Conservation (phyloP, 1,140 invertebrate species). For the Phortica variegata region DNA sequence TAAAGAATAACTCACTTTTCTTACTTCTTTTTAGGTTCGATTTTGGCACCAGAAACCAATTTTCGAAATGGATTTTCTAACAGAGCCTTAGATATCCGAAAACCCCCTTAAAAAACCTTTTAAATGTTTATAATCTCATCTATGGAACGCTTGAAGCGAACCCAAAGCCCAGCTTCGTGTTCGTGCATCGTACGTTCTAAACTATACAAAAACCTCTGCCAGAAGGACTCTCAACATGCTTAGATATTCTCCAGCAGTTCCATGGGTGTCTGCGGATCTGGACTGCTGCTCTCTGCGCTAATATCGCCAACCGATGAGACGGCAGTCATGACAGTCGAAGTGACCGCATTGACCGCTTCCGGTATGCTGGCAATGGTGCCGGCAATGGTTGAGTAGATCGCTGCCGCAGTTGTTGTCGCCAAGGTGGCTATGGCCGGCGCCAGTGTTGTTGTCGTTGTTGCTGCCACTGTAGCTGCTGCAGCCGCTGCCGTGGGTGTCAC, state of each 20-base stretch:
- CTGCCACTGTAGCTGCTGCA: constrained; percentile 14
- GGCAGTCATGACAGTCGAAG: constrained; percentile 36
- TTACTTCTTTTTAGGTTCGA: too few relatives aligned
- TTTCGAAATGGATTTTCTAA: too few relatives aligned
- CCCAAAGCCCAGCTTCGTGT: too few relatives aligned
- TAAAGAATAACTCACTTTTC: too few relatives aligned
- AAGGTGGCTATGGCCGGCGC: constrained; percentile 36
- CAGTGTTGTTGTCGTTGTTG: constrained; percentile 21
- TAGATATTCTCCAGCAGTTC: constrained; percentile 48
- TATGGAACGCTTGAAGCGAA: too few relatives aligned
- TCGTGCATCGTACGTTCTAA: too few relatives aligned
- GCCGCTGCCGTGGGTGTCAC: constrained; percentile 5
- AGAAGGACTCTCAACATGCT: too few relatives aligned
- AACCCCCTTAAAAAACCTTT: too few relatives aligned
- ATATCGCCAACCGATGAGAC: constrained; percentile 41
- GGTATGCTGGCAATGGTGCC: constrained; percentile 22
- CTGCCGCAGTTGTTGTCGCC: constrained; percentile 40
- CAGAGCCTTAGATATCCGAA: too few relatives aligned
- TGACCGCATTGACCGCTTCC: constrained; percentile 38
- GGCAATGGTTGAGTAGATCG: constrained; percentile 35
- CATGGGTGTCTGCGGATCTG: constrained; percentile 47
- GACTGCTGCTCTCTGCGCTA: constrained; percentile 36
- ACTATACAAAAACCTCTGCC: too few relatives aligned
- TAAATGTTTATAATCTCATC: too few relatives aligned
- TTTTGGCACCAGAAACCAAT: too few relatives aligned